A percentile compares a stretch with the other conserved stretches of the same genome.
Conservation (phyloP, 2,797 vertebrate species). For the Streptopelia turtur region DNA sequence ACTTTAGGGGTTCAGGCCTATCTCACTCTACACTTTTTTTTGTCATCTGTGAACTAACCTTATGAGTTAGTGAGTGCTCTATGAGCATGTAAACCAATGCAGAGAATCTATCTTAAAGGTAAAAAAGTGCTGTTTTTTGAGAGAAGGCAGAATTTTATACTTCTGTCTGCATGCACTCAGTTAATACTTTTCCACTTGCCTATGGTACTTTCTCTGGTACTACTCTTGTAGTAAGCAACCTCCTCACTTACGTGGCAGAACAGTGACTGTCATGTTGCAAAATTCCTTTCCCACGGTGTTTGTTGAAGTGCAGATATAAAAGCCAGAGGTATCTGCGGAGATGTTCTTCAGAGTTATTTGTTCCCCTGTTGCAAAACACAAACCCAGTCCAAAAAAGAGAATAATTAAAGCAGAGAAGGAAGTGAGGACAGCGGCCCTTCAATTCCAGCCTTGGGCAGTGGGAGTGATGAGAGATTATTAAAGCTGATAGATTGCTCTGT, state of each 20-base stretch:
- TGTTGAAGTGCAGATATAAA: conserved; percentile 83
- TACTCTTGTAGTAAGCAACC: neutral
- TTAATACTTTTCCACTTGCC: neutral
- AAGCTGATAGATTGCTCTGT: neutral
- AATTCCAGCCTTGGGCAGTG: neutral
- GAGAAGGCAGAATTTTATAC: neutral
- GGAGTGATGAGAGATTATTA: conserved; percentile 9
- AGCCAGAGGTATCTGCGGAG: conserved; percentile 84
- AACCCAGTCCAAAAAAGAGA: neutral
- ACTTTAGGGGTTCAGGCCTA: neutral
- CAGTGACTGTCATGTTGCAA: conserved; percentile 87
- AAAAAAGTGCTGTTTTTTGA: neutral
- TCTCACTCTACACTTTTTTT: neutral
- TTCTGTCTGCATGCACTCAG: neutral
- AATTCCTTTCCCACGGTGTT: conserved; percentile 77
- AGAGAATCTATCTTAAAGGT: neutral
- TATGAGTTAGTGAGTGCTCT: neutral
- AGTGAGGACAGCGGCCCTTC: neutral
- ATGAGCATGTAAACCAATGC: neutral
- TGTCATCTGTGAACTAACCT: neutral
- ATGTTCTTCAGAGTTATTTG: conserved; percentile 86
- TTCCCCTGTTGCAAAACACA: conserved; percentile 72
- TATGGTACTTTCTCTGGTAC: neutral
- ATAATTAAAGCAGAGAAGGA: neutral
- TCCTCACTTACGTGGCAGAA: conserved; percentile 79